These are phyloP conservation scores for Hapalemur alaotrensis DNA, from an alignment of 2,797 vertebrate genomes.

Conservation along the genomic window DNA sequence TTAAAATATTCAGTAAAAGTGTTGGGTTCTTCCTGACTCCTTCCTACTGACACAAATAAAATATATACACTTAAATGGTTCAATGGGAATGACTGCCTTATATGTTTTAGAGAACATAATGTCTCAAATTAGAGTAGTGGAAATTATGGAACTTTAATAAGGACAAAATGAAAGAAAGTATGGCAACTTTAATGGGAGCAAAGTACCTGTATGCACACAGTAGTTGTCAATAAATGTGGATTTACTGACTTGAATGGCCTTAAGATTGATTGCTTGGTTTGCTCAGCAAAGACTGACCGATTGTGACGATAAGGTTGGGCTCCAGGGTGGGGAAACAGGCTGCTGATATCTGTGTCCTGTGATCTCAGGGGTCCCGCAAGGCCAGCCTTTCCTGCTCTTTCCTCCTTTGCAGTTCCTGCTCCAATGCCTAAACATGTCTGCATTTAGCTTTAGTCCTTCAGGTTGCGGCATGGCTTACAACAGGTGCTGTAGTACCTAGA, in stretches of 20 bases:
- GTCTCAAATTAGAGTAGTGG: not conserved
- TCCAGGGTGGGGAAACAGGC: not conserved
- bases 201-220: not conserved
- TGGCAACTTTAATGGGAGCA: not conserved
- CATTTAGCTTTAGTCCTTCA: not conserved
- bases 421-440: not conserved
- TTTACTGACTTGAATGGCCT: not conserved
- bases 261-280: not conserved
- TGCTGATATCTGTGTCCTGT: not conserved
- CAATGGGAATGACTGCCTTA: not conserved
- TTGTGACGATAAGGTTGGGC: not conserved
- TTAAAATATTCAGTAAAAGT: constrained; percentile 29
- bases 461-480: not conserved
- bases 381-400: not conserved
- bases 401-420: not conserved
- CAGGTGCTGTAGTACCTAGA: not conserved
- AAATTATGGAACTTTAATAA: not conserved
- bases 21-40: not conserved
- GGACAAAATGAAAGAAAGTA: not conserved
- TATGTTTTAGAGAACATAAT: not conserved
- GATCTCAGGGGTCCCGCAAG: not conserved
- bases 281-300: not conserved
- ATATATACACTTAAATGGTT: not conserved
- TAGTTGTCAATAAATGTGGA: not conserved
- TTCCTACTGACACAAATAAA: constrained; percentile 27